Evolutionary conservation across 2,888 invertebrate species (phyloP), one percentile per base, ranked within the genome.

Genomic region (Tiliacea citrago): DNA sequence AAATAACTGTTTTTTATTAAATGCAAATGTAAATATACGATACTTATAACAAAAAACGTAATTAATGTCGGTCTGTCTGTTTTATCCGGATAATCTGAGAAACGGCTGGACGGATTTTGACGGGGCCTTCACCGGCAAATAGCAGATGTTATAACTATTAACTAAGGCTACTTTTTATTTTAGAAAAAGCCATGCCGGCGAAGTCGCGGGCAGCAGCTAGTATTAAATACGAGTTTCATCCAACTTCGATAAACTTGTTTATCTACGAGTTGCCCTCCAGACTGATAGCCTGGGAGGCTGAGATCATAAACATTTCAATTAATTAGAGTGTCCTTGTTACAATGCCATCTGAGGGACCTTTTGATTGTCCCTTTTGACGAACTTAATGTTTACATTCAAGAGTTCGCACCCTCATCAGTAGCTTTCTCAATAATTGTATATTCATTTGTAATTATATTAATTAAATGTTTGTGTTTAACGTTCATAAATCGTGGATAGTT

Each of bases 271-370:
- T 84, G 84, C 79, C 75, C 85, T 80, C 70, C 67, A 86, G 84
- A 88, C 88, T 86, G 86, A 87, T 82, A 78, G 76, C 82, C 80
- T 78, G 76, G 75, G 78, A 84, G 89, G 89, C 86, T 89, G 85
- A 87, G 90, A 91, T 91, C 91, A 91, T 92, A 93, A 92, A 92
- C 92, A 92, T 92, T 92, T 91, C 90, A 92, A 92, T 93, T 93
- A 93, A 93, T 93, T 92, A 92, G 88, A 90, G 88, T 88, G 90
- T 82, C 86, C 88, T 89, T 88, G 89, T 89, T 86, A 87, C 79
- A 71, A 75, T 85, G 89, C 74, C 83, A 86, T 88, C 83, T 84
- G 77, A 88, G 89, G 87, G 89, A 86, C 88, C 91, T 90, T 91
- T 89, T 90, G 90, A 90, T 90, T 92, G 92, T 91, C 90, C 90